phyloP scores from a whole-genome alignment of 2,888 invertebrate genomes.

The Caenorhabditis panamensis region DNA sequence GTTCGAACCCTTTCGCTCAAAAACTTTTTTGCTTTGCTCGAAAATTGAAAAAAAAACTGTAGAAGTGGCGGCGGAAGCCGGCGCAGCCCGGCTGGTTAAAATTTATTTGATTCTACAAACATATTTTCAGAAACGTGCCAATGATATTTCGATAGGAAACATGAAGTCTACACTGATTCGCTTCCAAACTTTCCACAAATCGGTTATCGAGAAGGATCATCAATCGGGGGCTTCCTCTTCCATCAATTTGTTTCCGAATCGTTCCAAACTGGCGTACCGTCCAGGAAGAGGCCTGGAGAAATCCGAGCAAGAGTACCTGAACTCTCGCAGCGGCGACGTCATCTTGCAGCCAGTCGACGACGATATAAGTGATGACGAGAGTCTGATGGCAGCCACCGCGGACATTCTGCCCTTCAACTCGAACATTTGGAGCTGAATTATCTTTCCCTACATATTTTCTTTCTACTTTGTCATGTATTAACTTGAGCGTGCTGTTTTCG shows the following conservation, averaged over 20 bases:
- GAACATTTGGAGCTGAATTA: conserved; percentile 48
- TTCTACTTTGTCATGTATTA: not conserved
- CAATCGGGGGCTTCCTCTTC: conserved; percentile 1
- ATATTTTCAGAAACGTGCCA: conserved; percentile 49
- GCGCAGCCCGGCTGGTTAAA: too few relatives aligned
- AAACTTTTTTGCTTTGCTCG: too few relatives aligned
- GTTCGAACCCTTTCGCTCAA: too few relatives aligned
- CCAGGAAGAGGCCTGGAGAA: conserved; percentile 57
- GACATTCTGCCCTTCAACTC: conserved; percentile 29
- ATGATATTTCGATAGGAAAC: conserved; percentile 22
- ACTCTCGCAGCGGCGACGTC: conserved; percentile 27
- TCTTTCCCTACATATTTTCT: not conserved
- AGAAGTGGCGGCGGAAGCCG: too few relatives aligned
- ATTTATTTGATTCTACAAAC: too few relatives aligned
- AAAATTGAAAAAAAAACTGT: too few relatives aligned
- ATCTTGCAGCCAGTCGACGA: conserved; percentile 56
- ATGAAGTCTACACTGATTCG: conserved; percentile 45
- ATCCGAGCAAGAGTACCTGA: conserved; percentile 30
- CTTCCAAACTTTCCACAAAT: conserved; percentile 49
- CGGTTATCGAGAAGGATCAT: conserved; percentile 28
- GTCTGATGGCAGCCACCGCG: not conserved
- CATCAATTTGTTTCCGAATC: conserved; percentile 46
- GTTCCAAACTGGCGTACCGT: conserved; percentile 34
- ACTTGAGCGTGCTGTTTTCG: not conserved
- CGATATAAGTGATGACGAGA: conserved; percentile 62